Percentiles rank a stretch among this genome's conserved stretches.
These are phyloP conservation scores for Aradophagus sp. DNA, from an alignment of 1,140 invertebrate genomes.

Conservation along the genomic window DNA sequence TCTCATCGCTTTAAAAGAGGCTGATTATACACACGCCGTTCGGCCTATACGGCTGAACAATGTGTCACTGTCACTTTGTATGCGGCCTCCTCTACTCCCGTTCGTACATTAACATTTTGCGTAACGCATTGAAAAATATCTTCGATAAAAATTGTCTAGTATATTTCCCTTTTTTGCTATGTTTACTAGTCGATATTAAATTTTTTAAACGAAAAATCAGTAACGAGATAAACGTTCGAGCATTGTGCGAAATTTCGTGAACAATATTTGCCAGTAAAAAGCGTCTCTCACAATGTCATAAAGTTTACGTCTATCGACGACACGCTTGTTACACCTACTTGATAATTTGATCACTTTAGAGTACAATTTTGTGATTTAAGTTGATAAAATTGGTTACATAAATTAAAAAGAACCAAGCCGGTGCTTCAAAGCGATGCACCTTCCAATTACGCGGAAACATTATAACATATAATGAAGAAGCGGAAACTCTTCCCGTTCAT, in stretches of 20 bases:
- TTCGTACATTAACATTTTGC: slow-evolving; percentile 45
- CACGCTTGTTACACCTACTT: too few species aligned
- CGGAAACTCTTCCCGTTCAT: slow-evolving; percentile 60
- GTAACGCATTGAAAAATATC: too few species aligned
- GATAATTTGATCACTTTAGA: slow-evolving; percentile 17
- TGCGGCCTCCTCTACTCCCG: slow-evolving; percentile 51
- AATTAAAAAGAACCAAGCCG: slow-evolving; percentile 23
- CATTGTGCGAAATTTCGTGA: too few species aligned
- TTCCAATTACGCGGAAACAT: slow-evolving; percentile 60
- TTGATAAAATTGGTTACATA: too few species aligned
- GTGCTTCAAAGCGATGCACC: slow-evolving; percentile 54
- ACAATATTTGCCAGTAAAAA: too few species aligned
- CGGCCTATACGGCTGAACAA: slow-evolving; percentile 50
- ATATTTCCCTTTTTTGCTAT: too few species aligned
- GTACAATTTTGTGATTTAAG: slow-evolving; percentile 44
- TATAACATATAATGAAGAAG: slow-evolving; percentile 64
- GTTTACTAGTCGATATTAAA: too few species aligned
- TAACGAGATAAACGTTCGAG: too few species aligned
- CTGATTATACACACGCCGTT: slow-evolving; percentile 62
- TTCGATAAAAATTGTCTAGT: too few species aligned
- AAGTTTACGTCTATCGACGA: too few species aligned
- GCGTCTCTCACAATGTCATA: too few species aligned
- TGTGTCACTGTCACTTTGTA: slow-evolving; percentile 66
- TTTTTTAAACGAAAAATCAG: too few species aligned
- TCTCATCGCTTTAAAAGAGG: slow-evolving; percentile 45